Conservation (phyloP, 2,888 invertebrate genomes). For the Eucera pruinosa region DNA sequence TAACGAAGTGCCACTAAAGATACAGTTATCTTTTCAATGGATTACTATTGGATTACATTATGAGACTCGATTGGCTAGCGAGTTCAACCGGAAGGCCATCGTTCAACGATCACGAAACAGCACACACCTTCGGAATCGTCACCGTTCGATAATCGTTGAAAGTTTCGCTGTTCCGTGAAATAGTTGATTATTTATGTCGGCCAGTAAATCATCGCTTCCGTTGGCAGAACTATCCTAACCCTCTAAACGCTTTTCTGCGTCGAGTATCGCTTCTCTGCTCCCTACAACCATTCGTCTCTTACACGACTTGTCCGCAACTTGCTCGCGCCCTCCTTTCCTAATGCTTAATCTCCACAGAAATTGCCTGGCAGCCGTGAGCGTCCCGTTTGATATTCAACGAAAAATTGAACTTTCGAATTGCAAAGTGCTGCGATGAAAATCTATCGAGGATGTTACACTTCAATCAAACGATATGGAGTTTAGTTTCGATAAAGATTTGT, state of each 20-base stretch:
- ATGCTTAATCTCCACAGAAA: conserved; percentile 77
- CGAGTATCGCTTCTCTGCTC: conserved; percentile 55
- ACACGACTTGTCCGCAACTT: conserved; percentile 27
- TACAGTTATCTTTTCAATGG: no score
- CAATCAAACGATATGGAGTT: background rate
- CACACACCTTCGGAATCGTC: conserved; percentile 30
- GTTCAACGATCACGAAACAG: background rate
- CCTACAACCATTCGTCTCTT: conserved; percentile 51
- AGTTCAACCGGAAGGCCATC: background rate
- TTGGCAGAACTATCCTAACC: conserved; percentile 55
- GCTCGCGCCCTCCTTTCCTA: conserved; percentile 47
- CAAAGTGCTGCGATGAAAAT: conserved; percentile 3
- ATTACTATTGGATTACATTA: background rate
- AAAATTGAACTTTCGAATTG: conserved; percentile 67
- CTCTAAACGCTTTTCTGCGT: conserved; percentile 64
- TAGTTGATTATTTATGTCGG: conserved; percentile 64
- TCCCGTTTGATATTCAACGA: conserved; percentile 58
- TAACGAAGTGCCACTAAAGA: no score
- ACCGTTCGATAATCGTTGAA: conserved; percentile 37
- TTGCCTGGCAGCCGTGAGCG: conserved; percentile 69
- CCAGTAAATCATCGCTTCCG: conserved; percentile 62
- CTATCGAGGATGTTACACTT: background rate
- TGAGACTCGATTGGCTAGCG: background rate
- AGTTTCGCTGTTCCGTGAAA: conserved; percentile 45
- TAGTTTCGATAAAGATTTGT: background rate